phyloP scores from a whole-genome alignment of 2,113 vertebrate genomes.

The Catharus minimus region DNA sequence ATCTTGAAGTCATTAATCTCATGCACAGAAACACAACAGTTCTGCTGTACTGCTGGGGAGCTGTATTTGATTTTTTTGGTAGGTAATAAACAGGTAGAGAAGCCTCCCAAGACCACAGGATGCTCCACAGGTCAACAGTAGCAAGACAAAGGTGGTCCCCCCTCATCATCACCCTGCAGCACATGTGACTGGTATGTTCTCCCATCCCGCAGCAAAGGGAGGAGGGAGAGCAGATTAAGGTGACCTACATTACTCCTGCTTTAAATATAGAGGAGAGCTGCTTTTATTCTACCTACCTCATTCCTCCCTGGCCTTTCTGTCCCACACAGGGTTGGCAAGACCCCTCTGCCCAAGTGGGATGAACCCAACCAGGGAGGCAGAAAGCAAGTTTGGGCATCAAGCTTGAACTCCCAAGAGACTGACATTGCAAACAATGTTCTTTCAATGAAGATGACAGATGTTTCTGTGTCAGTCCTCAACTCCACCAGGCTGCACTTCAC shows the following conservation, averaged over 20 bases:
- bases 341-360: background rate
- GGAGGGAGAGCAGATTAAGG: background rate
- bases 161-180: background rate
- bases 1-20: background rate
- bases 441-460: fast-evolving
- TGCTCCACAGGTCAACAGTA: background rate
- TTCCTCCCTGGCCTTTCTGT: background rate
- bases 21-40: background rate
- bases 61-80: background rate
- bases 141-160: fast-evolving
- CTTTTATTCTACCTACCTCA: background rate
- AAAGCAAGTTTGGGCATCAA: background rate
- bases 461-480: background rate
- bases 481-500: background rate
- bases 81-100: background rate
- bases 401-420: background rate
- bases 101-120: background rate
- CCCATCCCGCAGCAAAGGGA: background rate
- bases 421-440: background rate
- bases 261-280: background rate
- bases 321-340: background rate
- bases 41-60: background rate
- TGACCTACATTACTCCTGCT: background rate
- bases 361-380: background rate
- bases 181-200: fast-evolving